These are phyloP conservation scores for Adrianichthys oophorus DNA, from an alignment of 2,797 vertebrate species.

Conservation along the genomic window DNA sequence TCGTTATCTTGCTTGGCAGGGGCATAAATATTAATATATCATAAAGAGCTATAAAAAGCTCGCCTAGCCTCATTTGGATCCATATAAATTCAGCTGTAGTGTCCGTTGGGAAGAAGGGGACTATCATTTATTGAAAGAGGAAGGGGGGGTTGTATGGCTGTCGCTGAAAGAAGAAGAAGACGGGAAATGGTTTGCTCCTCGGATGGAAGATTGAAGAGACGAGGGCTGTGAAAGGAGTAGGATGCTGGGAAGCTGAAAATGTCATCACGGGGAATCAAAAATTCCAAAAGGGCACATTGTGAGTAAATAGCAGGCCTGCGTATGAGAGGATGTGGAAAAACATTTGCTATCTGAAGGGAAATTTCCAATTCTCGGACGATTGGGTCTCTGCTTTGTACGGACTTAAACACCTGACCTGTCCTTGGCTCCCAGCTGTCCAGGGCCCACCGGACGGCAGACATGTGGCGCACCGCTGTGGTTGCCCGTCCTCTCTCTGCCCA, in stretches of 20 bases:
- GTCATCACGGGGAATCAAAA: constrained; percentile 6
- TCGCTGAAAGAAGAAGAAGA: constrained; percentile 24
- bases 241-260: constrained; percentile 26
- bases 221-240: constrained; percentile 20
- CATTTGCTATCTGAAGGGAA: constrained; percentile 35
- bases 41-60: constrained; percentile 63
- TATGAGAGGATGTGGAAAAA: constrained; percentile 5
- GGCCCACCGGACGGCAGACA: constrained; percentile 44
- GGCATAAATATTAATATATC: constrained; percentile 75
- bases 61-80: constrained; percentile 56
- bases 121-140: constrained; percentile 39
- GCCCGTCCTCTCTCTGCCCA: constrained; percentile 1
- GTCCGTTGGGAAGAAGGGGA: constrained; percentile 26
- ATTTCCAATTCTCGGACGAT: constrained; percentile 15
- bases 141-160: constrained; percentile 8
- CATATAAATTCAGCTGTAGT: constrained; percentile 70
- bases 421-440: constrained; percentile 53
- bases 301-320: constrained; percentile 6
- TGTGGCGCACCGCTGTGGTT: constrained; percentile 8
- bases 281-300: constrained; percentile 25
- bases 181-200: constrained; percentile 53
- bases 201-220: constrained; percentile 19
- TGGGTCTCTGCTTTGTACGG: neutral
- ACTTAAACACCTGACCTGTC: constrained; percentile 50
- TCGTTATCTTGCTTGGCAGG: constrained; percentile 53